phyloP scores from a whole-genome alignment of 2,888 invertebrate species.

The Tenthredo distinguenda region DNA sequence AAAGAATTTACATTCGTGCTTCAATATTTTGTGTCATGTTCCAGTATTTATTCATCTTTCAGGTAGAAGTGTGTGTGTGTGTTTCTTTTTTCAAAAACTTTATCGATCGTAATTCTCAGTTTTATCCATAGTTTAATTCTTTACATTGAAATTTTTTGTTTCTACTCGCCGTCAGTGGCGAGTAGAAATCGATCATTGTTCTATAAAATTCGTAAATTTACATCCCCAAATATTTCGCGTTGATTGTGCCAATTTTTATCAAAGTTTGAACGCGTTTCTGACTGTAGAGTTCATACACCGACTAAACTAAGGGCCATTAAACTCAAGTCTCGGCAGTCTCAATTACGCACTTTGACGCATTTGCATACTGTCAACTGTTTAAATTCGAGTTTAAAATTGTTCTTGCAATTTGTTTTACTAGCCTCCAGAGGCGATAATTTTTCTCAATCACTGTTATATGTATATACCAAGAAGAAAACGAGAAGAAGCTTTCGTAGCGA shows the following conservation, averaged over 20 bases:
- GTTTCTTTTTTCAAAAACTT: not conserved
- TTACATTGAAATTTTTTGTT: not conserved
- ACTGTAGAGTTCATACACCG: not conserved
- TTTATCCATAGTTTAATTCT: not conserved
- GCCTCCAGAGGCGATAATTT: constrained; percentile 3
- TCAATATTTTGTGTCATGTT: constrained; percentile 67
- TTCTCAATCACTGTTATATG: not conserved
- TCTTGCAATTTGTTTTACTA: not conserved
- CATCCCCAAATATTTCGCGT: not conserved
- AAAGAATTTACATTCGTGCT: constrained; percentile 66
- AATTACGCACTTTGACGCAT: constrained; percentile 32
- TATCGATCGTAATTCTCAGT: not conserved
- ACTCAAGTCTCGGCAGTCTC: constrained; percentile 33
- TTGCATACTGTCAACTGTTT: constrained; percentile 39
- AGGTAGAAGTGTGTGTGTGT: constrained; percentile 63
- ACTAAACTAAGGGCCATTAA: not conserved
- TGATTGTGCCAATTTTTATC: not conserved
- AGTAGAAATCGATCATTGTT: not conserved
- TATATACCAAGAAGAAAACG: not conserved
- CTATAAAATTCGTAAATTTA: not conserved
- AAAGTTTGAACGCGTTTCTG: not conserved
- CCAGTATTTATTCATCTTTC: constrained; percentile 71
- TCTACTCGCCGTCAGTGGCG: not conserved
- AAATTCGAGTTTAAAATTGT: constrained; percentile 15
- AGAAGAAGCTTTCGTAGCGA: not conserved